Conservation (phyloP, 2,113 vertebrate genomes). For the Recurvirostra avosetta region DNA sequence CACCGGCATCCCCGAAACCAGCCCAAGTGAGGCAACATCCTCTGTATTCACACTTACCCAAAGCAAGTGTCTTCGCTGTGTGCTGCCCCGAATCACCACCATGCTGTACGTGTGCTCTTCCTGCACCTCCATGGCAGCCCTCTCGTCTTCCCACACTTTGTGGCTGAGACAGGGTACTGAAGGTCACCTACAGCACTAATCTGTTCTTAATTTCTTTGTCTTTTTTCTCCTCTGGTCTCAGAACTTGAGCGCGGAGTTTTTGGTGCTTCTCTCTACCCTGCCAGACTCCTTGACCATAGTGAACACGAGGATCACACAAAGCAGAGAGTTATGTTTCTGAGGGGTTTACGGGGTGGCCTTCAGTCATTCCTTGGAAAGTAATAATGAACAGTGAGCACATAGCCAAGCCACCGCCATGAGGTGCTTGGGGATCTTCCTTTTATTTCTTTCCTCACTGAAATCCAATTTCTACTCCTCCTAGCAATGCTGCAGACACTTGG, state of each 20-base stretch:
- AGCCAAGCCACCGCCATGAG: neutral
- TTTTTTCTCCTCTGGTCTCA: neutral
- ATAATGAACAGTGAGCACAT: neutral
- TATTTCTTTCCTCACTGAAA: neutral
- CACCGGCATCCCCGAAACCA: neutral
- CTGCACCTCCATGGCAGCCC: neutral
- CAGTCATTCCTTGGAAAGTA: neutral
- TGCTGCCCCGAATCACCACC: neutral
- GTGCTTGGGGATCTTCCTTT: neutral
- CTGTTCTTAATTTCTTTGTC: neutral
- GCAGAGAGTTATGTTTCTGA: neutral
- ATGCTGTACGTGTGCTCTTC: neutral
- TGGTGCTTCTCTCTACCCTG: neutral
- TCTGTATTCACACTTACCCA: neutral
- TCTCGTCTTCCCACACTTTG: neutral
- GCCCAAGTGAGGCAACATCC: neutral
- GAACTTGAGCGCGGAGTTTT: fast-evolving
- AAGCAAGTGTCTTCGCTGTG: fast-evolving
- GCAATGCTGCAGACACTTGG: neutral
- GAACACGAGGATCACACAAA: neutral
- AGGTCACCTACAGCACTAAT: neutral
- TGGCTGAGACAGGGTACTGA: neutral
- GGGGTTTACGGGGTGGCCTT: neutral
- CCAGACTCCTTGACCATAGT: neutral
- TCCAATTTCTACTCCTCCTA: neutral